Percentiles rank a stretch among this genome's conserved stretches.
phyloP scores from a whole-genome alignment of 53 echinoderm and acorn worm species.

The Zoroaster sp. region DNA sequence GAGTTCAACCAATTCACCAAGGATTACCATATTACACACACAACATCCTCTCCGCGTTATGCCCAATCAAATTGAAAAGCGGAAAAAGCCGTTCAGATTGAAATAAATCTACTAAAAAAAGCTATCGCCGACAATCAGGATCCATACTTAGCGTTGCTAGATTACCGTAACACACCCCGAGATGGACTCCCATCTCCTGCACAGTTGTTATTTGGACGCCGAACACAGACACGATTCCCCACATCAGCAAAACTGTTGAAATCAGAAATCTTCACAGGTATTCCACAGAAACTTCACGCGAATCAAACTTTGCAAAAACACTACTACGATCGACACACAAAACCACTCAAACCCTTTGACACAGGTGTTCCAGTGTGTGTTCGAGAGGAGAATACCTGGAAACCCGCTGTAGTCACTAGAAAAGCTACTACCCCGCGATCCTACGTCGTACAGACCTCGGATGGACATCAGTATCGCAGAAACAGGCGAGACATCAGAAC shows the following conservation, averaged over 20 bases:
- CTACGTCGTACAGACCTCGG: not conserved
- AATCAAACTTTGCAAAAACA: no score
- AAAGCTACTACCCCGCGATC: conserved; percentile 2
- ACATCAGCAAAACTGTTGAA: conserved; percentile 26
- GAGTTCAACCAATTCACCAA: conserved; percentile 50
- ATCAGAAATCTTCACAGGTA: not conserved
- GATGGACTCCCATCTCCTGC: conserved; percentile 2
- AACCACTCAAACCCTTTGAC: conserved; percentile 33
- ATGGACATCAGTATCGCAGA: conserved; percentile 1
- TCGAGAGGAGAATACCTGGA: conserved; percentile 23
- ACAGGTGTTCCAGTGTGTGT: conserved; percentile 28
- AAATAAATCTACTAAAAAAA: conserved; percentile 50
- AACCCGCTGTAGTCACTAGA: not conserved
- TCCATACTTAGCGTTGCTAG: conserved; percentile 43
- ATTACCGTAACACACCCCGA: conserved; percentile 41
- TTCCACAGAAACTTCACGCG: not conserved
- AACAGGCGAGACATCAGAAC: conserved; percentile 34
- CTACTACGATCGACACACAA: not conserved
- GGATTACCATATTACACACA: conserved; percentile 27
- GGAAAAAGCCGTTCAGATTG: conserved; percentile 56
- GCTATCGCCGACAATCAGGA: conserved; percentile 49
- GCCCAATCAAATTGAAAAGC: conserved; percentile 58
- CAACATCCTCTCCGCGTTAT: conserved; percentile 12
- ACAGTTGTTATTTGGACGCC: conserved; percentile 41
- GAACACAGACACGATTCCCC: conserved; percentile 48